A percentile compares a stretch with the other conserved stretches of the same genome.
Conservation (phyloP, 23 tunicate genomes). For the Phallusia fumigata region DNA sequence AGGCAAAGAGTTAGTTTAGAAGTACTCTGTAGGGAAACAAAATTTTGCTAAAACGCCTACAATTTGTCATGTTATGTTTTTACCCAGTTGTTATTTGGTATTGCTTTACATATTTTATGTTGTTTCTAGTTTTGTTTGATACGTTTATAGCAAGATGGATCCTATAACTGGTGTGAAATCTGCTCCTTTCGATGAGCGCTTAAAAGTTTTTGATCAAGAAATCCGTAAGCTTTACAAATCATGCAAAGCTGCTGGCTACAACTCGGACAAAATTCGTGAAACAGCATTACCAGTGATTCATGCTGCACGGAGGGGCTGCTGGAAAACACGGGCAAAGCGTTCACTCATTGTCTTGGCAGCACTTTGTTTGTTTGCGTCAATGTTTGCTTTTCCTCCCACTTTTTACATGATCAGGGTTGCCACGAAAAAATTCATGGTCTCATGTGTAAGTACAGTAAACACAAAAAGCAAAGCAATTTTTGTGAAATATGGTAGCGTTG, state of each 20-base stretch:
- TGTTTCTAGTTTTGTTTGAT: neutral
- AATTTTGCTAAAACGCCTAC: too few relatives aligned
- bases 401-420: constrained; percentile 35
- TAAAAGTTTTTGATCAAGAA: constrained; percentile 50
- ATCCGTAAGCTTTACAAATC: constrained; percentile 40
- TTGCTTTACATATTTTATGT: neutral
- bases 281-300: constrained; percentile 51
- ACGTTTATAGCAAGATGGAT: constrained; percentile 13
- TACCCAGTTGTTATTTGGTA: neutral
- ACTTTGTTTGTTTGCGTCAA: neutral
- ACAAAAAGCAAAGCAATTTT: too few relatives aligned
- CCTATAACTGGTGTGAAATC: constrained; percentile 37
- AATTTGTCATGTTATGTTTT: too few relatives aligned
- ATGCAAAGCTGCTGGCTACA: constrained; percentile 52
- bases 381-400: constrained; percentile 27
- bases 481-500: too few relatives aligned
- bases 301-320: constrained; percentile 32
- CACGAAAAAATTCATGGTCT: constrained; percentile 47
- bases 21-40: too few relatives aligned
- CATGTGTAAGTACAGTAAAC: neutral
- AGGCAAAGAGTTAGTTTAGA: too few relatives aligned
- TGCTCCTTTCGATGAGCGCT: constrained; percentile 26
- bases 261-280: constrained; percentile 54
- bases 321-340: constrained; percentile 20
- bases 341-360: neutral